Evolutionary conservation across 2,888 invertebrate genomes (phyloP), one percentile per base, ranked within the genome.

Genomic region (Coleophora flavipennella): DNA sequence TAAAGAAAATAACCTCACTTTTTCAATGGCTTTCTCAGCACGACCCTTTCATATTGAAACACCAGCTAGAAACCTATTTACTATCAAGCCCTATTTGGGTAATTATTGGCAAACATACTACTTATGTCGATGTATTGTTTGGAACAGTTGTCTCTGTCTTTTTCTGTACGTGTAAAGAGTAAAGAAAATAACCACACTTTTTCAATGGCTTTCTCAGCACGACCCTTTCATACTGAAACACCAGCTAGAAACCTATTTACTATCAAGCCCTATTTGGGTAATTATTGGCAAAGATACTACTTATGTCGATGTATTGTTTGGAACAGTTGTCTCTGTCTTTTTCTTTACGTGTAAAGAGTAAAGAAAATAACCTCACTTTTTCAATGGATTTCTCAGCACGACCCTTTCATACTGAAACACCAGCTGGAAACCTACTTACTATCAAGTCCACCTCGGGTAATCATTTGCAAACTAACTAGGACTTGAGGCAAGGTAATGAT

Each of bases 401-500:
- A 93, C 72, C 85, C 89, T 11, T 89, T 92, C 50, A 84, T 95
- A 38, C 83, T 85, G 46, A 88, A 92, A 68, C 88, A 92, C 60
- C 87, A 91, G 49, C 88, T 96, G 46, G 88, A 92, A 60, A 95
- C 96, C 1, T 97, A 89, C 69, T 86, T 97, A 35, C 90, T 97
- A 35, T 87, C 90, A 3, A 71, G 71, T 45, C 90, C 91, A n/a
- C 44, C 59, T 41, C 59, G 81, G 29, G 29, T 29, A 11, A 29
- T n/a, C 10, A 29, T 20, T 20, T 3, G 20, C 20, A 20, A 20
- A 20, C 20, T 4, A 4, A 4, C 20, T 20, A n/a, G n/a, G n/a
- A 6, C 20, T 4, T 20, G 6, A 20, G 6, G n/a, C n/a, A n/a
- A n/a, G n/a, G n/a, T n/a, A n/a, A n/a, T n/a, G n/a, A n/a, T n/a